Base-by-base conservation (phyloP, 2,888 invertebrate species). In the Selenia dentaria region DNA sequence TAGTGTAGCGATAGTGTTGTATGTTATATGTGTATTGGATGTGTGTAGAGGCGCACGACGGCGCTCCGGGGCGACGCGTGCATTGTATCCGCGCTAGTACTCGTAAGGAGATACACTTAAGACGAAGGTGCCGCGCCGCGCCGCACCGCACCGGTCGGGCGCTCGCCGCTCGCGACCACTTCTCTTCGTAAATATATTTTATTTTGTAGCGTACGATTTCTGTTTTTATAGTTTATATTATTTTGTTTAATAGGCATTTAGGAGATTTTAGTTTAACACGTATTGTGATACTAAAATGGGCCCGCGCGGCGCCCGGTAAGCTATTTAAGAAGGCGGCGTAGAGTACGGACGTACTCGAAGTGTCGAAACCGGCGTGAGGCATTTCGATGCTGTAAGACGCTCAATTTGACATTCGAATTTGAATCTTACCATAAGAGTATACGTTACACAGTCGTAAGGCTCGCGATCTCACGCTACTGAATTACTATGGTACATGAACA, bases 271-370 rank as follows among this genome's bases (percentile, higher is more conserved):
- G 80, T 83, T 83, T 75, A 56, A 81, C 83, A 77, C 76, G 67
- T 79, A 82, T 85, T 87, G 87, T 88, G 87, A 86, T 87, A 86
- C 80, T 84, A 80, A 76, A 74, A 69, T 75, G 84, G 84, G 86
- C 79, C 71, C 77, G 77, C 74, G 67, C 64, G 70, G 69, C 70
- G 80, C 79, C 78, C 81, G 72, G 71, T 82, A 81, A 83, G 83
- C 68, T 83, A 74, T 76, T 74, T 79, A 74, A 71, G 69, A 54
- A 60, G 64, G 62, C 57, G 58, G 62, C 57, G 58, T 54, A 57
- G 59, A 49, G 51, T 64, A 40, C 28, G 29, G 26, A 22, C 28
- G 38, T 35, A 35, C 42, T 47, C 47, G 10, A 22, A n/a, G 11
- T 24, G 24, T 34, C 13, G 24, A 6, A 20, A 11, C 18, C 13